A percentile compares a stretch with the other conserved stretches of the same genome.
Conservation (phyloP, 2,113 vertebrate genomes). For the Psophia crepitans region DNA sequence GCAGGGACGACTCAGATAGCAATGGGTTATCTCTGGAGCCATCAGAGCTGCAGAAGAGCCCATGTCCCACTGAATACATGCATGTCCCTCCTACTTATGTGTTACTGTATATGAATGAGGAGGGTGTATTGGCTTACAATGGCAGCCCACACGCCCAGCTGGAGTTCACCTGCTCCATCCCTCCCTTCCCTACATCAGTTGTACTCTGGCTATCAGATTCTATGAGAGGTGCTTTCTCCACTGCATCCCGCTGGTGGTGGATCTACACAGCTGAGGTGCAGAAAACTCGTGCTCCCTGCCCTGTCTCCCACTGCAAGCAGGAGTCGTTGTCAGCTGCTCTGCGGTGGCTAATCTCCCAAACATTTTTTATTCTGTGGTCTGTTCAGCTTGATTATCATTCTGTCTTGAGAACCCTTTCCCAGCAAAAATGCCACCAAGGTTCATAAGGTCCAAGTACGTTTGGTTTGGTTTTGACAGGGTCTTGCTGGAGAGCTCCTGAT, state of each 20-base stretch:
- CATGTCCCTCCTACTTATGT: background rate
- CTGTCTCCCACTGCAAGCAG: background rate
- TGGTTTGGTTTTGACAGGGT: background rate
- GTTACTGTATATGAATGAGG: background rate
- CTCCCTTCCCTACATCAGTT: background rate
- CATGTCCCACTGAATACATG: background rate
- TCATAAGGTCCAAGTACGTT: background rate
- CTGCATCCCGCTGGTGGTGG: background rate
- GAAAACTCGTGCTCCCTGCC: background rate
- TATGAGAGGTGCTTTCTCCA: background rate
- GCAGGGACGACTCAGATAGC: background rate
- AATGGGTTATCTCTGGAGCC: background rate
- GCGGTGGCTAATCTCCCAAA: background rate
- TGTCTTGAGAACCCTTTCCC: background rate
- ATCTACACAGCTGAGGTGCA: rapidly evolving
- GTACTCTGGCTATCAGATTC: background rate
- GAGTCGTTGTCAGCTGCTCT: background rate
- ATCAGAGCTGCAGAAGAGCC: background rate
- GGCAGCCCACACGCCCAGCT: rapidly evolving
- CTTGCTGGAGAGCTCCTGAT: background rate
- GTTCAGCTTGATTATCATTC: background rate
- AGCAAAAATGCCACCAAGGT: background rate
- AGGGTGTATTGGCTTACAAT: background rate
- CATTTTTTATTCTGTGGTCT: background rate
- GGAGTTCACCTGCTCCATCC: background rate